A percentile compares a stretch with the other conserved stretches of the same genome.
phyloP scores from a whole-genome alignment of 2,888 invertebrate genomes.

The Odontocolon sp. region DNA sequence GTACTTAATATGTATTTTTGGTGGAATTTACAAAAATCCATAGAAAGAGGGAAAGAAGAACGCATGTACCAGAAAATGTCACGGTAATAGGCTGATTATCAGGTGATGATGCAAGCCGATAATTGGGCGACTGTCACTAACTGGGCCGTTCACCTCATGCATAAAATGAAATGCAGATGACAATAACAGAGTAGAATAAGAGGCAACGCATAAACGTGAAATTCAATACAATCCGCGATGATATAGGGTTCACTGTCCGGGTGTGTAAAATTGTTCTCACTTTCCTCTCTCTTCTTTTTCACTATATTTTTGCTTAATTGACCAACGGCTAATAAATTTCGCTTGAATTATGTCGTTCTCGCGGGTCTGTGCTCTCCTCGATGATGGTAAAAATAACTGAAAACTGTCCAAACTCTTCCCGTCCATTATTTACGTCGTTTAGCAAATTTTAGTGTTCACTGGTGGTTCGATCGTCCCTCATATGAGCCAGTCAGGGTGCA shows the following conservation, averaged over 20 bases:
- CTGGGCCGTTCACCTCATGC: too few relatives aligned
- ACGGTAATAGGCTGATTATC: too few relatives aligned
- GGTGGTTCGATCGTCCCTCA: not conserved
- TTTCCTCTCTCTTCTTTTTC: conserved; percentile 3
- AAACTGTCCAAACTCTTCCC: conserved; percentile 73
- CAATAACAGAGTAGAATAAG: conserved; percentile 34
- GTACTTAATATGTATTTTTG: too few relatives aligned
- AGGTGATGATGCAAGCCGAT: too few relatives aligned
- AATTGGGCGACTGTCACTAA: too few relatives aligned
- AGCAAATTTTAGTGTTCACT: conserved; percentile 75
- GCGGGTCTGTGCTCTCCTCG: not conserved
- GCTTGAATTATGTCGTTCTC: conserved; percentile 38
- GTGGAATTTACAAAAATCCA: too few relatives aligned
- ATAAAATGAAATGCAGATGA: too few relatives aligned
- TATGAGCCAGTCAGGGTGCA: not conserved
- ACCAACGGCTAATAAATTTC: conserved; percentile 50
- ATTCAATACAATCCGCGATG: not conserved
- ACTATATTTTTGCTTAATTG: conserved; percentile 55
- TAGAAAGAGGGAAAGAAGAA: too few relatives aligned
- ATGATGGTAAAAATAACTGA: conserved; percentile 75
- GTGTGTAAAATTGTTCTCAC: not conserved
- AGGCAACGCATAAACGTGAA: conserved; percentile 8
- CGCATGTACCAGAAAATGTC: too few relatives aligned
- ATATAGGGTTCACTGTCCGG: not conserved
- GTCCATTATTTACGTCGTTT: conserved; percentile 79